Conservation (phyloP, 2,797 vertebrate species). For the Cottoperca gobio region DNA sequence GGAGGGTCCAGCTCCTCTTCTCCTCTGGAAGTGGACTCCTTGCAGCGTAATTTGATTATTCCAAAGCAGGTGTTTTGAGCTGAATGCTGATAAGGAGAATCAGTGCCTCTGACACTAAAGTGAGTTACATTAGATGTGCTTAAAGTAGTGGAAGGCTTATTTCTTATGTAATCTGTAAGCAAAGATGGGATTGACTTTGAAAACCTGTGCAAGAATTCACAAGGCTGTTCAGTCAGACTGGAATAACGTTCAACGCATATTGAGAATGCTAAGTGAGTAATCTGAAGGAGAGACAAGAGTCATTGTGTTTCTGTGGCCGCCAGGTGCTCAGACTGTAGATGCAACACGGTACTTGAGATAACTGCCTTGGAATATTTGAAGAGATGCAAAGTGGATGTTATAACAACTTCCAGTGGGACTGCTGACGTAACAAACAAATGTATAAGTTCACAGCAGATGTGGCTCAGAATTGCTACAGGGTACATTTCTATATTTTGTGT, state of each 20-base stretch:
- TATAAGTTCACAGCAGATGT: slow-evolving; percentile 38
- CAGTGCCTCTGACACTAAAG: slow-evolving; percentile 52
- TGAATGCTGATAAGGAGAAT: slow-evolving; percentile 79
- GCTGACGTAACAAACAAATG: slow-evolving; percentile 33
- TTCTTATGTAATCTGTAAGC: slow-evolving; percentile 55
- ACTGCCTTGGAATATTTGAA: slow-evolving; percentile 17
- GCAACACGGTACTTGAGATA: slow-evolving; percentile 18
- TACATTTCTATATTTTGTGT: slow-evolving; percentile 22
- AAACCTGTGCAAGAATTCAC: slow-evolving; percentile 43
- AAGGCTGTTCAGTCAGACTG: slow-evolving; percentile 4
- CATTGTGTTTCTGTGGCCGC: slow-evolving; percentile 9
- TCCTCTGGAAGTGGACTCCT: slow-evolving; percentile 64
- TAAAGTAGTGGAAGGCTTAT: slow-evolving; percentile 51
- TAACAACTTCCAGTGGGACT: slow-evolving; percentile 38
- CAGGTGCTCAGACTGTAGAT: slow-evolving; percentile 13
- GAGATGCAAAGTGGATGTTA: slow-evolving; percentile 46
- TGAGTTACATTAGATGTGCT: slow-evolving; percentile 67
- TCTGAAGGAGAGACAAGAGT: slow-evolving; percentile 29
- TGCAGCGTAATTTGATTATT: slow-evolving; percentile 81
- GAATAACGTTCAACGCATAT: slow-evolving; percentile 27
- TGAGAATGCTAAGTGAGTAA: slow-evolving; percentile 23
- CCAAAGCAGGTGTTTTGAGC: slow-evolving; percentile 81
- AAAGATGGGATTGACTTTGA: slow-evolving; percentile 61
- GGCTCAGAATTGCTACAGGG: slow-evolving; percentile 11
- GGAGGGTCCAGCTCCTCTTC: slow-evolving; percentile 61